Conservation (phyloP, 92 coral and sea anemone species). For the Scolanthus callimorphus region DNA sequence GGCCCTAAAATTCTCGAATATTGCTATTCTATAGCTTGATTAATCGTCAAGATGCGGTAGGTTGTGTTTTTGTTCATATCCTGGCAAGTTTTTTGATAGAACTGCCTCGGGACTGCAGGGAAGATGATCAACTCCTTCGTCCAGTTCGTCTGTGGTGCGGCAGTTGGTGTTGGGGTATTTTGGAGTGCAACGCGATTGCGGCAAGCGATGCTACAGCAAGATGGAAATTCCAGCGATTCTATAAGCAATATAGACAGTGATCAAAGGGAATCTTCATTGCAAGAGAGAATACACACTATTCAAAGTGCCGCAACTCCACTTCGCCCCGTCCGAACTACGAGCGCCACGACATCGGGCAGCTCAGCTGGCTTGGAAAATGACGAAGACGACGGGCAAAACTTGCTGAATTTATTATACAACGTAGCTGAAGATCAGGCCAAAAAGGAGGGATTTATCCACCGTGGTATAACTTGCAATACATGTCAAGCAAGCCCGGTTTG, state of each 20-base stretch:
- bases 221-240: background rate
- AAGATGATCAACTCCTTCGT: conserved; percentile 59
- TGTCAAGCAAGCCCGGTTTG: conserved; percentile 92
- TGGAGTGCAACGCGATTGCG: conserved; percentile 61
- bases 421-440: conserved; percentile 93
- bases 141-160: conserved; percentile 91
- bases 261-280: conserved; percentile 5
- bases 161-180: conserved; percentile 85
- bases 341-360: conserved; percentile 11
- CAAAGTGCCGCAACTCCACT: conserved; percentile 79
- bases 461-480: conserved; percentile 93
- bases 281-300: conserved; percentile 54
- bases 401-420: conserved; percentile 76
- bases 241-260: background rate
- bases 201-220: conserved; percentile 2
- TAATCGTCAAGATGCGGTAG: too few relatives aligned
- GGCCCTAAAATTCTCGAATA: too few relatives aligned
- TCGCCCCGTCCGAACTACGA: conserved; percentile 18
- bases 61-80: background rate
- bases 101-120: too few relatives aligned
- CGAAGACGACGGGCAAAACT: conserved; percentile 62
- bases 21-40: too few relatives aligned
- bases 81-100: background rate
- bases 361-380: conserved; percentile 12
- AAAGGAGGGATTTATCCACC: conserved; percentile 88